These are phyloP conservation scores for Archaeoteleia sp. DNA, from an alignment of 2,888 invertebrate genomes.

Conservation along the genomic window DNA sequence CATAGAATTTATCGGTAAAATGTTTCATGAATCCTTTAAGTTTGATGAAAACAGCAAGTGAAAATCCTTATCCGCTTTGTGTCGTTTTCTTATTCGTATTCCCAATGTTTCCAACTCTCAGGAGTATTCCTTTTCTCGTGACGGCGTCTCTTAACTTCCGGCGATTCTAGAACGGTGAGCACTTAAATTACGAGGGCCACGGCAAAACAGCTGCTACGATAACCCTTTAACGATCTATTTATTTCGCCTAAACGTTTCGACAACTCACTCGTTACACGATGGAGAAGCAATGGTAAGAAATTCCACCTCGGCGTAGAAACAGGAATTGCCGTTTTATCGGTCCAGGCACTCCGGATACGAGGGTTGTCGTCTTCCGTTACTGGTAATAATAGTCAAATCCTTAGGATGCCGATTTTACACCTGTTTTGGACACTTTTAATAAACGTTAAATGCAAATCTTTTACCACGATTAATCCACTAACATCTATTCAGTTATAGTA, in stretches of 20 bases:
- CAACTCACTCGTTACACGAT: constrained; percentile 41
- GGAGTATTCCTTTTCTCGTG: constrained; percentile 10
- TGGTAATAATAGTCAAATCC: constrained; percentile 50
- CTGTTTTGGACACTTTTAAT: constrained; percentile 29
- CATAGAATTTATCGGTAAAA: too few species aligned
- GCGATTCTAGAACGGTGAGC: constrained; percentile 50
- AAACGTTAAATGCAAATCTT: too few species aligned
- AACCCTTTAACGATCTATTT: constrained; percentile 58
- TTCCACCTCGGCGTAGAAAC: constrained; percentile 30
- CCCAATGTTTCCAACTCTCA: constrained; percentile 16
- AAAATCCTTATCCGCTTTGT: neutral
- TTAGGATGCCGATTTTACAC: constrained; percentile 20
- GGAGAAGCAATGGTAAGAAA: constrained; percentile 30
- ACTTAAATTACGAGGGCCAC: constrained; percentile 61
- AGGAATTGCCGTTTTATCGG: constrained; percentile 43
- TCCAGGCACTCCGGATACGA: constrained; percentile 43
- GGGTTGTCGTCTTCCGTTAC: constrained; percentile 42
- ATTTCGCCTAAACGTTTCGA: constrained; percentile 52
- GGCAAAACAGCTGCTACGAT: constrained; percentile 59
- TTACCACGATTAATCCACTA: too few species aligned
- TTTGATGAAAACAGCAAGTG: constrained; percentile 26
- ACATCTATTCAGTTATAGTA: too few species aligned
- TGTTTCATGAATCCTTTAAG: neutral
- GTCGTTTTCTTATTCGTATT: constrained; percentile 5
- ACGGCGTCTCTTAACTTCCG: constrained; percentile 44